Evolutionary conservation across 2,888 invertebrate genomes (phyloP).

Genomic region (Steromphala cineraria): DNA sequence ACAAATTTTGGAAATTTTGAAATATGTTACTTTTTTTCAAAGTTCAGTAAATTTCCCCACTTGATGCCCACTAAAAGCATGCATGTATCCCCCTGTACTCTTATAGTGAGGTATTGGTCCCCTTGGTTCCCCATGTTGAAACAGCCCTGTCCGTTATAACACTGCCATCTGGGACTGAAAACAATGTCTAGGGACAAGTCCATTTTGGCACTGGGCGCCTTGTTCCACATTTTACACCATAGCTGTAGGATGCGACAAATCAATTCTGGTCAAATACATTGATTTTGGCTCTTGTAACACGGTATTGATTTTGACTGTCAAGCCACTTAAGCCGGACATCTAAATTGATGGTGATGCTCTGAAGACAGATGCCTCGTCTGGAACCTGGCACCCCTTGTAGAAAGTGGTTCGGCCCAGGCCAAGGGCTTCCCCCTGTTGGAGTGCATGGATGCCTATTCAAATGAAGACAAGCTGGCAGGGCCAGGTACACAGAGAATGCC

Average conservation of each 20-base stretch:
- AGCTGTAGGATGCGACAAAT: not conserved
- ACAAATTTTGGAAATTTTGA: no score
- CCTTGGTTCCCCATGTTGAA: not conserved
- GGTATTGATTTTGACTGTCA: slow-evolving; percentile 1
- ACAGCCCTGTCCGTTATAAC: not conserved
- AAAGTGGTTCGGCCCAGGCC: not conserved
- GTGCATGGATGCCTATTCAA: slow-evolving; percentile 17
- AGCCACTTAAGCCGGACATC: not conserved
- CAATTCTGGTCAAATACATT: slow-evolving; percentile 7
- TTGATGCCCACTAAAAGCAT: no score
- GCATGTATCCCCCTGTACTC: not conserved
- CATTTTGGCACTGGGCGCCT: not conserved
- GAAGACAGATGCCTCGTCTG: not conserved
- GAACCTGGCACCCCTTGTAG: not conserved
- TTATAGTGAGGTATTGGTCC: not conserved
- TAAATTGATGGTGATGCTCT: not conserved
- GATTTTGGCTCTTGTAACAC: not conserved
- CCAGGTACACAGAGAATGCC: slow-evolving; percentile 13
- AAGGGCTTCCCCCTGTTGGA: slow-evolving; percentile 12
- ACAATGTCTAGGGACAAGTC: slow-evolving; percentile 5
- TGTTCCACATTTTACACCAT: not conserved
- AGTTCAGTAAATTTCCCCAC: no score
- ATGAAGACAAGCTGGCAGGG: slow-evolving; percentile 4
- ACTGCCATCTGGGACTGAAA: slow-evolving; percentile 21
- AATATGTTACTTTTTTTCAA: no score